A percentile compares a stretch with the other conserved stretches of the same genome.
Conservation (phyloP, 2,797 vertebrate species). For the Babyrousa celebensis region DNA sequence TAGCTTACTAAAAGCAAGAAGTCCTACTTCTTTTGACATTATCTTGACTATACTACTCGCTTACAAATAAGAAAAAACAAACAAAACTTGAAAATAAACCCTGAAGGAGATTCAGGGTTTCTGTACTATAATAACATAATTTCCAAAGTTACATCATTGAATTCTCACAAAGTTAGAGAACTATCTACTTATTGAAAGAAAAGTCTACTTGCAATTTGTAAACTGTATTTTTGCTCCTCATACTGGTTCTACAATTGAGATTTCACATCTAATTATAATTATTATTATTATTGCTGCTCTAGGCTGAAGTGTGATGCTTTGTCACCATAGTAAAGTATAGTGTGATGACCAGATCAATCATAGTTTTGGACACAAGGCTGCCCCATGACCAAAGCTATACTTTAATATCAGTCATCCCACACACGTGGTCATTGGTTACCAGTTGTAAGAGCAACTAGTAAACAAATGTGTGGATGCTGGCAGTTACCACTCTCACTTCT, state of each 20-base stretch:
- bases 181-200: neutral
- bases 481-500: neutral
- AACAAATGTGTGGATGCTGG: neutral
- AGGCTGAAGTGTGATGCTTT: neutral
- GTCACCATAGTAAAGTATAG: neutral
- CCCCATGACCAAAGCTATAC: neutral
- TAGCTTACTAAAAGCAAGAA: constrained; percentile 19
- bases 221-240: neutral
- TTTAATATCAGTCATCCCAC: neutral
- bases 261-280: constrained; percentile 28
- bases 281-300: neutral
- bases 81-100: neutral
- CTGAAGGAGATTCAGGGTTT: neutral
- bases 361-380: neutral
- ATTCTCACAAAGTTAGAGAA: neutral
- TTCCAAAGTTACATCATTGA: neutral
- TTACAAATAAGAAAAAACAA: constrained; percentile 28
- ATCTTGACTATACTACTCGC: constrained; percentile 28
- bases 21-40: neutral
- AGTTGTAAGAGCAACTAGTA: neutral
- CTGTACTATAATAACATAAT: neutral
- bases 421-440: neutral
- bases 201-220: neutral
- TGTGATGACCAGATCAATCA: neutral
- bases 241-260: neutral